These are phyloP conservation scores for Ptychoptera contaminata DNA, from an alignment of 2,888 invertebrate genomes.

Conservation along the genomic window DNA sequence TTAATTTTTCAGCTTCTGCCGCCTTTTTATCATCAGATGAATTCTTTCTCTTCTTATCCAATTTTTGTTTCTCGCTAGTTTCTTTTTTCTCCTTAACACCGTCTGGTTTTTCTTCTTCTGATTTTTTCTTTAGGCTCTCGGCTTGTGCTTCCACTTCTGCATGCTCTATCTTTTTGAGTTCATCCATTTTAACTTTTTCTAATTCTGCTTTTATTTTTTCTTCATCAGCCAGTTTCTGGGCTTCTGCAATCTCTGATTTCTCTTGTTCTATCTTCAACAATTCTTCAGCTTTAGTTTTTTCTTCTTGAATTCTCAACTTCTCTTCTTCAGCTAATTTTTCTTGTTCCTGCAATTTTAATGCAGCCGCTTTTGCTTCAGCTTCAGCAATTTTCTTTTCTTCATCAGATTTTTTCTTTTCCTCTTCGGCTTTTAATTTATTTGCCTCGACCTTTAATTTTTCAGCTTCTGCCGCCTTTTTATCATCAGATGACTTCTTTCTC, in stretches of 20 bases:
- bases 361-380: background rate
- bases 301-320: too few species aligned
- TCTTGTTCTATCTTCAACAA: background rate
- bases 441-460: slow-evolving; percentile 3
- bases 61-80: background rate
- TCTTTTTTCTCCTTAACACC: slow-evolving; percentile 2
- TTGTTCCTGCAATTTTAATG: background rate
- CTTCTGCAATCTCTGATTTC: slow-evolving; percentile 1
- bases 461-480: background rate
- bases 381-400: slow-evolving; percentile 1
- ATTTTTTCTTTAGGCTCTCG: background rate
- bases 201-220: background rate
- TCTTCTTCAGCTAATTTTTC: background rate
- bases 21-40: background rate
- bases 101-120: background rate
- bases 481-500: background rate
- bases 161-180: slow-evolving; percentile 8
- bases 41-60: background rate
- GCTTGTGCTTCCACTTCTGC: slow-evolving; percentile 12
- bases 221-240: background rate
- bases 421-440: background rate
- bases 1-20: background rate
- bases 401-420: background rate
- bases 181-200: slow-evolving; percentile 8
- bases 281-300: too few species aligned